Conservation (phyloP, 2,113 vertebrate genomes). For the Jaculus jaculus region DNA sequence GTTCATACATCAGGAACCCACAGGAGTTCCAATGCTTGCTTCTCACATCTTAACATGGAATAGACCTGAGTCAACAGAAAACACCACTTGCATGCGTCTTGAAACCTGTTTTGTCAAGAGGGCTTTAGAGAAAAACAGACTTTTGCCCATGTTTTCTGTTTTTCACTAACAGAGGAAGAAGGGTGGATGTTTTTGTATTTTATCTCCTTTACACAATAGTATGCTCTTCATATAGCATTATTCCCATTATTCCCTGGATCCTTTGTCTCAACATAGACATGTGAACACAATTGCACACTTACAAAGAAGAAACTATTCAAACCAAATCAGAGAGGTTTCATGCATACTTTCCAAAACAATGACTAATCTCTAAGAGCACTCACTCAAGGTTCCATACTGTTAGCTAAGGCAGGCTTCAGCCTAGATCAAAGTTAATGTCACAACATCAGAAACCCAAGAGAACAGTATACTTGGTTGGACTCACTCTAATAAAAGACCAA, state of each 20-base stretch:
- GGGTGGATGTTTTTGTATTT: background rate
- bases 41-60: background rate
- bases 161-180: background rate
- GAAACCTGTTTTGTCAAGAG: background rate
- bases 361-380: background rate
- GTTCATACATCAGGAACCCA: background rate
- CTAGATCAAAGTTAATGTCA: background rate
- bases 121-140: background rate
- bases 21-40: no score
- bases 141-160: background rate
- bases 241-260: background rate
- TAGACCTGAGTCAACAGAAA: background rate
- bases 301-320: background rate
- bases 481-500: background rate
- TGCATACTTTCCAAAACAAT: background rate
- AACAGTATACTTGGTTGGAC: background rate
- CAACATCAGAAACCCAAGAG: background rate
- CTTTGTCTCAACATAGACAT: background rate
- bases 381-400: background rate
- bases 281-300: background rate
- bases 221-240: background rate
- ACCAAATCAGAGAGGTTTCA: background rate
- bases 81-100: background rate
- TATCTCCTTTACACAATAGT: background rate
- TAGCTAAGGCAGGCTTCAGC: no score